Base-by-base conservation (phyloP, 2,113 vertebrate species). In the Malurus elegans region DNA sequence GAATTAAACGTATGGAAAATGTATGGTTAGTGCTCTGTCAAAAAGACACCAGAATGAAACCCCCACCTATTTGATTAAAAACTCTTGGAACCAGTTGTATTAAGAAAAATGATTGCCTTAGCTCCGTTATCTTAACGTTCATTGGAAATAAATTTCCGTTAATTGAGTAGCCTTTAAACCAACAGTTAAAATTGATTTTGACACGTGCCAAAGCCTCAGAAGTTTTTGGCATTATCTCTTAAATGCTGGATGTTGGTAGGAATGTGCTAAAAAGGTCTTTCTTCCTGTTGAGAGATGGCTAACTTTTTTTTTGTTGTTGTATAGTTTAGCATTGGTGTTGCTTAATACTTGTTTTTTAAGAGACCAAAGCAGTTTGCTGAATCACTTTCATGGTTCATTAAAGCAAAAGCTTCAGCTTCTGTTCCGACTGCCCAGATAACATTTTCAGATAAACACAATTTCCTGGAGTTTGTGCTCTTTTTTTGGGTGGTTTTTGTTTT, bases 361-460 rank as follows among this genome's bases (percentile, higher is more conserved):
- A 96, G 70, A 83, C 64, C 82, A 91, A 97, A 97, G 95, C 92
- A 92, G 94, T 96, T 97, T 95, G 56, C 91, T 97, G 95, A 94
- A 94, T 95, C 91, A 95, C 86, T 96, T 98, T 97, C 65, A 92
- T 96, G 93, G 91, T 90, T 95, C 95, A 88, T 94, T 96, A 96
- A 96, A 97, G 90, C 40, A 83, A 97, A 97, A 95, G 48, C 60
- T 91, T 73, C 60, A 93, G 94, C 97, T 97, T 96, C 95, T 97
- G 61, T 96, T 93, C 93, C 96, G 81, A 89, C 88, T 95, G 90
- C 65, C 92, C 80, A 95, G 92, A 97, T 95, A 96, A 96, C 84
- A 65, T 75, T 96, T 97, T 95, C 71, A 96, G 94, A 96, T 96
- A 97, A 97, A 96, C 74, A 78, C 47, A 65, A 34, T 73, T 97